Conservation (phyloP, 2,113 vertebrate species). For the Dascyllus trimaculatus region DNA sequence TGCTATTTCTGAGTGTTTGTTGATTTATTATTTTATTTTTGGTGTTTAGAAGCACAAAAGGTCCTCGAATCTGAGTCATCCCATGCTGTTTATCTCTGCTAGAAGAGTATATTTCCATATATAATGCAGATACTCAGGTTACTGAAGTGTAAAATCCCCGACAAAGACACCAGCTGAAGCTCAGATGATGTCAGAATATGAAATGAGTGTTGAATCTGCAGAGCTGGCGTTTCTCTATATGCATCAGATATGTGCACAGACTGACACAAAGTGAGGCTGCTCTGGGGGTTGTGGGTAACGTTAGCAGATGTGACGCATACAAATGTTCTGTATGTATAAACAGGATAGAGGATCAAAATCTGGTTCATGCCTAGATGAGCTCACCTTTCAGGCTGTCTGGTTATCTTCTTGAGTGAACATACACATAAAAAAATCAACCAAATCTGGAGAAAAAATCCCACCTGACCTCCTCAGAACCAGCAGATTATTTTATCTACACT, state of each 20-base stretch:
- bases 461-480: background rate
- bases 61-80: constrained; percentile 6
- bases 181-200: constrained; percentile 70
- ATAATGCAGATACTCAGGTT: constrained; percentile 27
- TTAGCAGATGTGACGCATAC: constrained; percentile 18
- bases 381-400: constrained; percentile 30
- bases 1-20: constrained; percentile 18
- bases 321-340: constrained; percentile 3
- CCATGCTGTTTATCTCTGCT: constrained; percentile 28
- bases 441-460: too few relatives aligned
- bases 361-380: constrained; percentile 37
- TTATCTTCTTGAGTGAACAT: too few relatives aligned
- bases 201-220: constrained; percentile 66
- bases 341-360: constrained; percentile 14
- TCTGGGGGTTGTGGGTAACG: constrained; percentile 11
- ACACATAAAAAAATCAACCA: too few relatives aligned
- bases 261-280: constrained; percentile 24
- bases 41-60: constrained; percentile 32
- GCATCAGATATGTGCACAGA: constrained; percentile 1
- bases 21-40: constrained; percentile 11
- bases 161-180: constrained; percentile 38
- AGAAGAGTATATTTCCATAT: constrained; percentile 35
- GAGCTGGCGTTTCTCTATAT: constrained; percentile 54
- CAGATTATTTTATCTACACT: background rate
- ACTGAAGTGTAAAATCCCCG: constrained; percentile 23